phyloP scores from a whole-genome alignment of 1,140 invertebrate species.

The Philopotamus ludificatus region DNA sequence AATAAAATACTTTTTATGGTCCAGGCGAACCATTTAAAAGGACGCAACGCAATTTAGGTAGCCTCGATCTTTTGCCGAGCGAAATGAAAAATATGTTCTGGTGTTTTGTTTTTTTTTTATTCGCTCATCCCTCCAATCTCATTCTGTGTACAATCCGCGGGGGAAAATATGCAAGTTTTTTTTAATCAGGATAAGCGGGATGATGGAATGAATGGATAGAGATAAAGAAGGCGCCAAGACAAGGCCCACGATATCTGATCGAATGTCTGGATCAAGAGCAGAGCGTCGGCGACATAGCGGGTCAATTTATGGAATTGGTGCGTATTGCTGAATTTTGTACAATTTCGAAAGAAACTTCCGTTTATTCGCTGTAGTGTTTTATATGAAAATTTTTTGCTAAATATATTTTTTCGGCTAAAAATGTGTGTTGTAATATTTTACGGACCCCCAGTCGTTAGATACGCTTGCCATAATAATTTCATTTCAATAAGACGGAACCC shows the following conservation, averaged over 20 bases:
- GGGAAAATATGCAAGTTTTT: constrained; percentile 23
- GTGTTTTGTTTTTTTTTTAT: constrained; percentile 3
- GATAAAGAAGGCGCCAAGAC: constrained; percentile 25
- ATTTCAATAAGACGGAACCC: too few species aligned
- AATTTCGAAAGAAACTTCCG: too few species aligned
- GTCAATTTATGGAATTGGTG: too few species aligned
- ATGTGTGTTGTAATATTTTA: too few species aligned
- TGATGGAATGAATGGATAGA: constrained; percentile 28
- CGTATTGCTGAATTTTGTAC: too few species aligned
- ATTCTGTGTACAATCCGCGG: too few species aligned
- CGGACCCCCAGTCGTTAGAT: too few species aligned
- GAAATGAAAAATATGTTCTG: constrained; percentile 8
- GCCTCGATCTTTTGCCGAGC: neutral
- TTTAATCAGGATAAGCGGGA: constrained; percentile 29
- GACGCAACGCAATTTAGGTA: constrained; percentile 28
- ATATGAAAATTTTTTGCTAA: neutral
- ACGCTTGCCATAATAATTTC: too few species aligned
- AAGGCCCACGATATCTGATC: constrained; percentile 15
- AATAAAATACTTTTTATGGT: constrained; percentile 41
- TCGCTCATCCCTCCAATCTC: constrained; percentile 10
- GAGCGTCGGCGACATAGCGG: constrained; percentile 1
- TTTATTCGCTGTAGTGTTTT: too few species aligned
- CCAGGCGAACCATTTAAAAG: constrained; percentile 35
- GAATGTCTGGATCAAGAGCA: constrained; percentile 13
- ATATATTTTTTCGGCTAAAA: too few species aligned